Evolutionary conservation across 2,113 vertebrate species (phyloP).

Genomic region (Pandion haliaetus): DNA sequence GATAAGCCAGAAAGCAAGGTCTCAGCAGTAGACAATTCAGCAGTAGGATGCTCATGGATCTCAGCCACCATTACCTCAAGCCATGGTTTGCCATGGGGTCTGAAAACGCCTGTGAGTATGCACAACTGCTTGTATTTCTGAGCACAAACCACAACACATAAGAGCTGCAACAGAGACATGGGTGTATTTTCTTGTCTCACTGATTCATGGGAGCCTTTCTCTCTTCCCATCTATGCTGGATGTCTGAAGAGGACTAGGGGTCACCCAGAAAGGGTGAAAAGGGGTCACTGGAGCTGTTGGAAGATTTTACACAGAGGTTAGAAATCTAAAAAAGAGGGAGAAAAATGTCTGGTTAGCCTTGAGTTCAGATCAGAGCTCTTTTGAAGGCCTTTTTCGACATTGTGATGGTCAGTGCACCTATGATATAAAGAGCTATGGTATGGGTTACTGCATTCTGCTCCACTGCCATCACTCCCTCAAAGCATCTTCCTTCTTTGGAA

Average conservation of each 20-base stretch:
- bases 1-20: accelerated
- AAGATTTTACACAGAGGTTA: neutral
- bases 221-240: neutral
- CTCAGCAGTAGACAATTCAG: neutral
- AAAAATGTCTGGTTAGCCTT: neutral
- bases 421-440: neutral
- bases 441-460: neutral
- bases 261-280: neutral
- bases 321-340: neutral
- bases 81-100: neutral
- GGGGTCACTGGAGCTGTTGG: neutral
- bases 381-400: neutral
- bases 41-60: neutral
- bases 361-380: neutral
- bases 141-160: neutral
- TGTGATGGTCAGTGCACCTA: neutral
- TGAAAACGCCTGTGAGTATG: neutral
- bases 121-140: neutral
- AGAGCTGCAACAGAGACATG: neutral
- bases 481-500: neutral
- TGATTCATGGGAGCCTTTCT: neutral
- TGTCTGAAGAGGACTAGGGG: neutral
- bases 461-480: neutral
- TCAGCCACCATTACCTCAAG: neutral
- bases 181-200: neutral